Conservation (phyloP, 2,113 vertebrate species). For the Ciconia boyciana region DNA sequence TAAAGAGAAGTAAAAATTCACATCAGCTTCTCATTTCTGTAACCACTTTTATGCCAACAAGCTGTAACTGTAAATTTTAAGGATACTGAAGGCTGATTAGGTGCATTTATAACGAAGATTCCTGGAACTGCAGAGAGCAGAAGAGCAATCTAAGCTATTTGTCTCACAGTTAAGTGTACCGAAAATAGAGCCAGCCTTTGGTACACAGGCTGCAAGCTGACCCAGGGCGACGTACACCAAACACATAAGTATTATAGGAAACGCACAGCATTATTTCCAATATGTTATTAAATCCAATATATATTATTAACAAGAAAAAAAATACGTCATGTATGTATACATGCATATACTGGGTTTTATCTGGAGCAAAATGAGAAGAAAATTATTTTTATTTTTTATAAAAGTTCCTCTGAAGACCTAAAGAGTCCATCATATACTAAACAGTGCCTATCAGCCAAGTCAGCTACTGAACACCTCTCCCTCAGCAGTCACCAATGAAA, state of each 20-base stretch:
- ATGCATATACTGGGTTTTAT: not conserved
- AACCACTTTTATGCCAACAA: not conserved
- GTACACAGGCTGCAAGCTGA: not conserved
- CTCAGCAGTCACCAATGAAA: not conserved
- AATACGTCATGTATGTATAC: too few species aligned
- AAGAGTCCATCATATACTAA: not conserved
- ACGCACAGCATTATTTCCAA: not conserved
- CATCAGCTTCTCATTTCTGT: not conserved
- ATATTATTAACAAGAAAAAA: not conserved
- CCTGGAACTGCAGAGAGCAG: not conserved
- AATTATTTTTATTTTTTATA: not conserved
- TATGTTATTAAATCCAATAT: too few species aligned
- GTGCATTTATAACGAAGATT: not conserved
- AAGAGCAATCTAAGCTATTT: not conserved
- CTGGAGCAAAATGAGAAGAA: not conserved
- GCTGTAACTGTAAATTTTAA: not conserved
- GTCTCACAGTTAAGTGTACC: not conserved
- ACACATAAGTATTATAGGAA: not conserved
- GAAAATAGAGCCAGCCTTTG: not conserved
- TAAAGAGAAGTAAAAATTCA: not conserved
- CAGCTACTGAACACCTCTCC: not conserved
- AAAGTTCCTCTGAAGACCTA: not conserved
- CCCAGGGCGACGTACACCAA: fast-evolving
- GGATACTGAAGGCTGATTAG: not conserved
- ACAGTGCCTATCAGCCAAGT: not conserved